These are phyloP conservation scores for Cryptocheilus praepositus DNA, from an alignment of 2,888 invertebrate species.

Conservation along the genomic window DNA sequence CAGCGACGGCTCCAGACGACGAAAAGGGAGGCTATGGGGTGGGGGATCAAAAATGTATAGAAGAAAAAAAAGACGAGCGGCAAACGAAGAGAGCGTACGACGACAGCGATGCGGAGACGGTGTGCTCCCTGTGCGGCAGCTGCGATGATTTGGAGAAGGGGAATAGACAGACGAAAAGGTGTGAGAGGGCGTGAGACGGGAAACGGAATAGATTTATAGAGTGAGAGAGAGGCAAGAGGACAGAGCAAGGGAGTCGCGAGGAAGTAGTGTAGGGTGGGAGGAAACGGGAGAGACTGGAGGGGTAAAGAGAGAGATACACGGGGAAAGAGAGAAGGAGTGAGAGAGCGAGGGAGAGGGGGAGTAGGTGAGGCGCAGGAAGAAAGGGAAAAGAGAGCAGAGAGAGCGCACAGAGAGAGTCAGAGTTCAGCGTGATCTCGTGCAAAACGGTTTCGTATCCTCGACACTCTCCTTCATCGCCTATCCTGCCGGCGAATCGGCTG, in stretches of 20 bases:
- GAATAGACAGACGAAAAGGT: neutral
- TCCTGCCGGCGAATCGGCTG: neutral
- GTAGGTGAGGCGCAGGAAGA: neutral
- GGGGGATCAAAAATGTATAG: conserved; percentile 14
- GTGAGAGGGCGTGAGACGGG: neutral
- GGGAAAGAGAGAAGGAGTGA: neutral
- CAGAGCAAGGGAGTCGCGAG: neutral
- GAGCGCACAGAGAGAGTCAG: conserved; percentile 4
- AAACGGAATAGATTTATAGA: neutral
- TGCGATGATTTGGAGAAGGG: conserved; percentile 3
- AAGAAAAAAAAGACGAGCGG: conserved; percentile 17
- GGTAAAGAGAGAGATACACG: neutral
- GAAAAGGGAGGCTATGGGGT: conserved; percentile 3
- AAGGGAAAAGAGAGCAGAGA: neutral
- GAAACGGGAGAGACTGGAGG: neutral
- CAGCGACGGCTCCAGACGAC: conserved; percentile 1
- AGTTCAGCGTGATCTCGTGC: conserved; percentile 13
- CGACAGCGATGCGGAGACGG: no score
- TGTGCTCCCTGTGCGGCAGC: conserved; percentile 1
- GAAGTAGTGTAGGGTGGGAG: neutral
- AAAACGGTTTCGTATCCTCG: conserved; percentile 33
- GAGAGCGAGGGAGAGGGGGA: no score
- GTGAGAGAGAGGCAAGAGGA: conserved; percentile 18
- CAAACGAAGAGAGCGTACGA: neutral
- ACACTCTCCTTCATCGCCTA: conserved; percentile 36